Base-by-base conservation (phyloP, 2,888 invertebrate species). In the Lissonota sp. region DNA sequence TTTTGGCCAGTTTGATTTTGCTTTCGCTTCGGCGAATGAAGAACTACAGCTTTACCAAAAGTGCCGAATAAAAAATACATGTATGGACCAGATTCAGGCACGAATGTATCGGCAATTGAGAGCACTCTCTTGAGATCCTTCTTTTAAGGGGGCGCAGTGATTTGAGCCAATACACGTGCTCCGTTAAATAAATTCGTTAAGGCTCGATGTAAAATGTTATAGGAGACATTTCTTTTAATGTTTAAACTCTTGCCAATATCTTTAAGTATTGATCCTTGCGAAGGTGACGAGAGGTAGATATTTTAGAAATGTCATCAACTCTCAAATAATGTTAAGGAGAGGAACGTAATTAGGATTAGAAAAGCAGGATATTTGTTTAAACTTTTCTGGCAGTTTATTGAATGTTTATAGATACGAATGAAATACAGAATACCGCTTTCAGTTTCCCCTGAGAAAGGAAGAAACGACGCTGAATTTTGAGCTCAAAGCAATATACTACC, bases 61-160 rank as follows among this genome's bases (percentile, higher is more conserved):
- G 55, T 40, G 39, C 10, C 73, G 40, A 73, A 79, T 79, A 57
- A 73, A 73, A 73, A 26, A 57, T 62, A 67, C 40, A 55, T 53
- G 39, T 42, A 40, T 37, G 51, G 14, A 58, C 44, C 62, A 67
- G 67, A 79, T 79, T 79, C 62, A 78, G 66, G 14, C 8, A 40
- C 26, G 66, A 49, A 60, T 12, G 39, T 60, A 66, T 71, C 16
- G 70, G 58, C 63, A 26, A 60, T 69, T 46, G 62, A 26, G 39
- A 69, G 60, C 37, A 73, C 44, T 57, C 62, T 67, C 10, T 44
- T 14, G 73, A 63, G 77, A 64, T 46, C 57, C 40, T n/a, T 62
- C 49, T 53, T 66, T 42, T 12, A n/a, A 58, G 40, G 40, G 57
- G 44, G 49, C 40, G 12, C 46, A 12, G 53, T 69, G 69, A 75